phyloP scores from a whole-genome alignment of 2,888 invertebrate genomes.

The Alentia gelatinosa region DNA sequence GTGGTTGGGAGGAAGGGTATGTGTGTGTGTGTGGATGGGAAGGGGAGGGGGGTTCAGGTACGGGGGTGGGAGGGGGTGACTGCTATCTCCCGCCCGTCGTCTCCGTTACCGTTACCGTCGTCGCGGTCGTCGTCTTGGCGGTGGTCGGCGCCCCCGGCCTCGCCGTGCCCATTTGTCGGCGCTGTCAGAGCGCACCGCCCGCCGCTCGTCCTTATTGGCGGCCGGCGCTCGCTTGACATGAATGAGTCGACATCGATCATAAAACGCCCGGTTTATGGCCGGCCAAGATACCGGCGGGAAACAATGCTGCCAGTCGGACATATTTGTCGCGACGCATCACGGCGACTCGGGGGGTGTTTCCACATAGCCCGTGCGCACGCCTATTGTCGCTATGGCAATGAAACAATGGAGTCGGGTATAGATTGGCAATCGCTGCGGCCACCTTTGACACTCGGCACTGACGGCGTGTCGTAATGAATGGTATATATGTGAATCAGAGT shows the following conservation, averaged over 20 bases:
- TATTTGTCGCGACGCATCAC: slow-evolving; percentile 41
- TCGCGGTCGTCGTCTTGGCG: not conserved
- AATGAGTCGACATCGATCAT: slow-evolving; percentile 38
- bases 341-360: not conserved
- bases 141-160: not conserved
- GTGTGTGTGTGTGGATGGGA: not conserved
- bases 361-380: slow-evolving; percentile 5
- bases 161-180: not conserved
- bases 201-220: not conserved
- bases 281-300: slow-evolving; percentile 26
- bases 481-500: slow-evolving; percentile 39
- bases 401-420: slow-evolving; percentile 41
- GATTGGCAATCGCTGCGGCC: slow-evolving; percentile 34
- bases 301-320: slow-evolving; percentile 45
- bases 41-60: not conserved
- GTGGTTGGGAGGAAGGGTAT: too few relatives aligned
- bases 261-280: slow-evolving; percentile 19
- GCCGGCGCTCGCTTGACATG: not conserved
- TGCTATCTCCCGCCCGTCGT: not conserved
- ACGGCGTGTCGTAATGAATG: slow-evolving; percentile 23
- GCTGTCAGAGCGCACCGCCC: too few relatives aligned
- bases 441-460: slow-evolving; percentile 36
- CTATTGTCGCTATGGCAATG: slow-evolving; percentile 44
- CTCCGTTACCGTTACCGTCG: too few relatives aligned
- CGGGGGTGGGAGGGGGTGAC: not conserved